A percentile compares a stretch with the other conserved stretches of the same genome.
These are phyloP conservation scores for Hirtodrosophila cameraria DNA, from an alignment of 2,888 invertebrate species.

Conservation along the genomic window DNA sequence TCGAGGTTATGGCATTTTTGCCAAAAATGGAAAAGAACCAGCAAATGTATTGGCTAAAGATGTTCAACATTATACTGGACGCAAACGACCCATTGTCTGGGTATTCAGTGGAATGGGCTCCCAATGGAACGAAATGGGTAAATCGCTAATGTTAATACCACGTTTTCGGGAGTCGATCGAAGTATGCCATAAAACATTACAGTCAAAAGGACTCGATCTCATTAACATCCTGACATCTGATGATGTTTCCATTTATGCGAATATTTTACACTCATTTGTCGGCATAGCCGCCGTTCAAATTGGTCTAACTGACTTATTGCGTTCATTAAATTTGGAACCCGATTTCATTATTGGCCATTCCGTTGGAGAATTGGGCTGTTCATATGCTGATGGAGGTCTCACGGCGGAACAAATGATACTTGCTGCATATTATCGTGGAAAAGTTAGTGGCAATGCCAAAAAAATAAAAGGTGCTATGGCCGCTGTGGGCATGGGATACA, in stretches of 20 bases:
- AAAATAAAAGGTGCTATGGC: slow-evolving; percentile 94
- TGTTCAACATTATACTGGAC: slow-evolving; percentile 87
- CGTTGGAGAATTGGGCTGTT: slow-evolving; percentile 97
- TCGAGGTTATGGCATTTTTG: slow-evolving; percentile 89
- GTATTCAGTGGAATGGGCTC: slow-evolving; percentile 96
- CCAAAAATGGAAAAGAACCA: slow-evolving; percentile 66
- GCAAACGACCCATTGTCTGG: slow-evolving; percentile 91
- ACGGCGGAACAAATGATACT: slow-evolving; percentile 94
- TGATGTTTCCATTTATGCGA: slow-evolving; percentile 87
- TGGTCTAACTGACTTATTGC: slow-evolving; percentile 87
- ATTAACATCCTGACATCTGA: slow-evolving; percentile 87
- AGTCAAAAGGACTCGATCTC: slow-evolving; percentile 87
- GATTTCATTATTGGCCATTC: slow-evolving; percentile 95
- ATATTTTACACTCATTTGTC: slow-evolving; percentile 89
- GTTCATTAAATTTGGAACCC: slow-evolving; percentile 86
- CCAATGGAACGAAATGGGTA: slow-evolving; percentile 94
- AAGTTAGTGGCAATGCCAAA: slow-evolving; percentile 89
- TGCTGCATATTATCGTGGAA: slow-evolving; percentile 92
- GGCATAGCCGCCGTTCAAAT: slow-evolving; percentile 90
- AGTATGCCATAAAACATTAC: slow-evolving; percentile 86
- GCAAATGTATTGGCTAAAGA: slow-evolving; percentile 84
- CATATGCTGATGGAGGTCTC: slow-evolving; percentile 96
- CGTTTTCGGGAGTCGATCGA: slow-evolving; percentile 90
- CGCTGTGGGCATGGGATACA: slow-evolving; percentile 89
- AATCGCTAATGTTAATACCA: slow-evolving; percentile 89